phyloP scores from a whole-genome alignment of 2,797 vertebrate genomes.

The Sebastes matsubarae region DNA sequence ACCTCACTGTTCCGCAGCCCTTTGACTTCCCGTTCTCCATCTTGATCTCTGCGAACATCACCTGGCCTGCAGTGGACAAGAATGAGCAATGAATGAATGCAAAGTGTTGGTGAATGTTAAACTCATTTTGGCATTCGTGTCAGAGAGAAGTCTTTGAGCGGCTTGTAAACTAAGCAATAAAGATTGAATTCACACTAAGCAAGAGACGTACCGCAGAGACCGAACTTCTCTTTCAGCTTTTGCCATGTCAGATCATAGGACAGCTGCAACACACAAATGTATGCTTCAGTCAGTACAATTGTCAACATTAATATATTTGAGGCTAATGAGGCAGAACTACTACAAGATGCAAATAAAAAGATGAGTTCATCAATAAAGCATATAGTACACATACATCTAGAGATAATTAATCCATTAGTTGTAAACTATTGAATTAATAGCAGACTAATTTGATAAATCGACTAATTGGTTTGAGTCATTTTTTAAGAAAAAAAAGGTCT shows the following conservation, averaged over 20 bases:
- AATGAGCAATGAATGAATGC: not conserved
- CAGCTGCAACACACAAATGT: constrained; percentile 85
- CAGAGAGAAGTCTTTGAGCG: not conserved
- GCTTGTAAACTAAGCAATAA: not conserved
- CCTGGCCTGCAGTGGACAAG: constrained; percentile 85
- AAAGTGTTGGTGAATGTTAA: not conserved
- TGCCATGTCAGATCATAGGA: constrained; percentile 99
- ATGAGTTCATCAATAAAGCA: not conserved
- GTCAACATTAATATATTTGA: not conserved
- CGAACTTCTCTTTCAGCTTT: constrained; percentile 98
- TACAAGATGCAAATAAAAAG: not conserved
- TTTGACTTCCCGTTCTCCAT: constrained; percentile 99
- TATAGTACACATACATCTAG: not conserved
- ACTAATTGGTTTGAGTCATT: no score
- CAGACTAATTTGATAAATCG: no score
- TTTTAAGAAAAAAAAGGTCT: no score
- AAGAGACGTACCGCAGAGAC: constrained; percentile 90
- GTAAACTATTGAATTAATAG: no score
- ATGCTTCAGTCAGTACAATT: not conserved
- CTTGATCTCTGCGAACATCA: constrained; percentile 99
- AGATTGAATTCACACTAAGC: not conserved
- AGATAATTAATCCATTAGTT: no score
- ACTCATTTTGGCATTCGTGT: not conserved
- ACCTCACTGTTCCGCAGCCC: constrained; percentile 97
- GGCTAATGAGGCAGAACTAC: no score